Evolutionary conservation across 2,797 vertebrate species (phyloP), one percentile per base, ranked within the genome.

Genomic region (Phaenicophaeus curvirostris): DNA sequence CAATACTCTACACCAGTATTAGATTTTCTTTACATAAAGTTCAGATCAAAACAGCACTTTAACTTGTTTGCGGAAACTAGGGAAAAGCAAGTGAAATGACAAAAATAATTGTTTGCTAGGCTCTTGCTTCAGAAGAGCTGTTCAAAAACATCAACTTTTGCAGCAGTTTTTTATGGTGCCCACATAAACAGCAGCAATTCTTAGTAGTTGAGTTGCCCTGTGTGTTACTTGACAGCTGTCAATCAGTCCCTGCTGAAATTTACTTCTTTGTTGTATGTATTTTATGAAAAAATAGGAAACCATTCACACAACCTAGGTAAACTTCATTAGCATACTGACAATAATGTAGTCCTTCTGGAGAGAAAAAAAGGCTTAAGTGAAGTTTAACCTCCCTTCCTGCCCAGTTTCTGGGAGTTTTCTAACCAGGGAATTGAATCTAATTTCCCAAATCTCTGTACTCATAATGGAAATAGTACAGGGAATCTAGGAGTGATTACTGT

Each of bases 161-260:
- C 48, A 81, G 16, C 20, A 44, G 44, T 14, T 19, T 90, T 90
- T 79, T 53, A 20, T 50, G 42, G 27, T 79, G 59, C 63, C 31
- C 41, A 46, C 71, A 58, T 39, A 53, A 91, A 82, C 48, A 85
- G 46, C 71, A 87, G 67, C 58, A 73, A 9, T 85, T 79, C 74
- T 68, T 73, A 51, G 42, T 48, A 25, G 18, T 6, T 51, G 66
- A 78, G 50, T 59, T 91, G 54, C 27, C 16, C 2, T 68, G 15
- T 51, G 51, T 89, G 39, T 51, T 78, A 39, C 27, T 51, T 94
- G 90, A 65, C 90, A 93, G 69, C 76, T 94, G 76, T 44, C 92
- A 77, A 59, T 65, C 73, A 25, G 61, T 65, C 73, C 25, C 77
- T 75, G 50, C 15, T 42, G 58, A 84, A 81, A 75, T 31, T 37